Evolutionary conservation across 2,888 invertebrate species (phyloP), one percentile per base, ranked within the genome.

Genomic region (Amblyjoppa fuscipennis): DNA sequence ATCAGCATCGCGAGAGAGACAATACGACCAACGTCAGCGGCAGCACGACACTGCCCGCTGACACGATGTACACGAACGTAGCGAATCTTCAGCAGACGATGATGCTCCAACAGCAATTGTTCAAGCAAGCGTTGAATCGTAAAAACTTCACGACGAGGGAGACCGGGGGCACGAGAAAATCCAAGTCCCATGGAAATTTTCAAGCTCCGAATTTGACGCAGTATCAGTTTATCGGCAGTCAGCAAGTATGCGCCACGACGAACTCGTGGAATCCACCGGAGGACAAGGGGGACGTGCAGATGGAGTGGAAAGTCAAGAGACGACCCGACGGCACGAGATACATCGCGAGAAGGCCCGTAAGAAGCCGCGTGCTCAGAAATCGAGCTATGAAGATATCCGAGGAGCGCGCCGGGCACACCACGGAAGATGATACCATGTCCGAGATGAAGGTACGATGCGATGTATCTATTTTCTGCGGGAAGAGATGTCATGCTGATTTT

Each of bases 281-380:
- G 64, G 92, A 92, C 11, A 92, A 92, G 31, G 89, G 89, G 79
- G 92, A 93, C 41, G 91, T 94, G 0, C 94, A 95, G 68, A 96
- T 96, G 96, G 96, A 96, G 85, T 97, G 97, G 97, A 97, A 97
- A 90, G 97, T 97, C 9, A 97, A 97, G 92, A 95, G 96, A 38
- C 95, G 97, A 49, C 96, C 97, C 3, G 97, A 97, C 90, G 97
- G 97, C 4, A 96, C 96, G 0, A 95, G 97, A 66, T 97, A 97
- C 92, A 97, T 97, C 87, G 96, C 97, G 0, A 95, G 97, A 64
- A 94, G 97, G 49, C 97, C 97, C 0, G 95, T 96, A 0, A 95
- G 97, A 69, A 96, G 95, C 92, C 95, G 96, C 80, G 94, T 97
- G 31, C 94, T 97, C 71, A 96, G 96, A 88, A 96, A 97, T 89